Evolutionary conservation across 1,140 invertebrate genomes (phyloP).

Genomic region (Philopotamus ludificatus): DNA sequence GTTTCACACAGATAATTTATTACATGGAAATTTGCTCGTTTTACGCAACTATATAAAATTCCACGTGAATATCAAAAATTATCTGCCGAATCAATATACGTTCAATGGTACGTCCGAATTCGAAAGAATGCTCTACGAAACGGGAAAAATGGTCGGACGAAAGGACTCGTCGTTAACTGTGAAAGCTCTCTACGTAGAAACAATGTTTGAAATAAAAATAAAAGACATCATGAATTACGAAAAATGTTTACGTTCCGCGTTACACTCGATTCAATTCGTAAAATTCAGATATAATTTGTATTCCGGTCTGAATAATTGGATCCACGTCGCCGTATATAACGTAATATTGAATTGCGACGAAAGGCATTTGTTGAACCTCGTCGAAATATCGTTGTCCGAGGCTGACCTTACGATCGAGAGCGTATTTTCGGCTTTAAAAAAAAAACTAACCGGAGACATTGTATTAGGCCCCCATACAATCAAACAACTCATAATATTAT

Average conservation of each 20-base stretch:
- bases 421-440: constrained; percentile 18
- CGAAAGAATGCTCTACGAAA: constrained; percentile 1
- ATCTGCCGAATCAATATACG: background rate
- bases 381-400: constrained; percentile 17
- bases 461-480: too few species aligned
- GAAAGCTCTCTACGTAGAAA: constrained; percentile 30
- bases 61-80: constrained; percentile 27
- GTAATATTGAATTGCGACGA: constrained; percentile 23
- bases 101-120: background rate
- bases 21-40: constrained; percentile 49
- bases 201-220: background rate
- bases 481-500: too few species aligned
- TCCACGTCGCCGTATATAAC: constrained; percentile 7
- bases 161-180: constrained; percentile 28
- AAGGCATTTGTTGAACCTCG: constrained; percentile 3
- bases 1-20: constrained; percentile 44
- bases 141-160: constrained; percentile 10
- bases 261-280: too few species aligned
- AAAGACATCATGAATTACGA: background rate
- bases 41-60: constrained; percentile 37
- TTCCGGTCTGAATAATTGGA: constrained; percentile 28
- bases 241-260: too few species aligned
- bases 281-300: too few species aligned
- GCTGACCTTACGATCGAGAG: constrained; percentile 1
- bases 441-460: too few species aligned